Evolutionary conservation across 2,888 invertebrate species (phyloP).

Genomic region (Hedya salicella): DNA sequence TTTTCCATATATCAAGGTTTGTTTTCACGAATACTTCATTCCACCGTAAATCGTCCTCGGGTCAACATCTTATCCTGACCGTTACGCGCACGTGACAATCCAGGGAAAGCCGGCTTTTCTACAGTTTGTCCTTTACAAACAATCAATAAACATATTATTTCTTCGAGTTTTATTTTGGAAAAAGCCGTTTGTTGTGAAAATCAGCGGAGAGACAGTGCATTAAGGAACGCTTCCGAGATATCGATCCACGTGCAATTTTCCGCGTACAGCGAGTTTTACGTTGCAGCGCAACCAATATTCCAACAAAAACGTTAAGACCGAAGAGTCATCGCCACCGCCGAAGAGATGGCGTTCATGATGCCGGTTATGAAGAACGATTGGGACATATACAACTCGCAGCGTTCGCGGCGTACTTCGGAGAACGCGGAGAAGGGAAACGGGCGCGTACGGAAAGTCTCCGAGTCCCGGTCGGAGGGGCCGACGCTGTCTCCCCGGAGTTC

Average conservation of each 20-base stretch:
- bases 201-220: constrained; percentile 17
- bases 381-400: constrained; percentile 95
- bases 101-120: constrained; percentile 71
- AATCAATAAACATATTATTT: constrained; percentile 31
- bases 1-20: constrained; percentile 83
- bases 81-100: constrained; percentile 72
- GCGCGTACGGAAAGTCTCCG: constrained; percentile 89
- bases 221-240: constrained; percentile 46
- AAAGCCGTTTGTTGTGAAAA: constrained; percentile 29
- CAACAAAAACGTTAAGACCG: constrained; percentile 76
- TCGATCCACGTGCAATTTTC: constrained; percentile 60
- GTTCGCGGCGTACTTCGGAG: constrained; percentile 91
- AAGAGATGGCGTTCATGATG: constrained; percentile 97
- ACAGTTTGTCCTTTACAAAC: constrained; percentile 38
- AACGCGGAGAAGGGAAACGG: constrained; percentile 76
- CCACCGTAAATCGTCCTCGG: constrained; percentile 80
- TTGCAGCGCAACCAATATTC: constrained; percentile 56
- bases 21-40: constrained; percentile 83
- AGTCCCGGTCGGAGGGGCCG: constrained; percentile 90
- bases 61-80: constrained; percentile 75
- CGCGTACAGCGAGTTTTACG: constrained; percentile 38
- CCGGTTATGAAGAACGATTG: constrained; percentile 97
- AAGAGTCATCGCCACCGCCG: constrained; percentile 73
- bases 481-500: constrained; percentile 87
- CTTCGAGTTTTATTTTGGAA: constrained; percentile 20